Conservation (phyloP, 2,888 invertebrate species). For the Lasioglossum pauxillum region DNA sequence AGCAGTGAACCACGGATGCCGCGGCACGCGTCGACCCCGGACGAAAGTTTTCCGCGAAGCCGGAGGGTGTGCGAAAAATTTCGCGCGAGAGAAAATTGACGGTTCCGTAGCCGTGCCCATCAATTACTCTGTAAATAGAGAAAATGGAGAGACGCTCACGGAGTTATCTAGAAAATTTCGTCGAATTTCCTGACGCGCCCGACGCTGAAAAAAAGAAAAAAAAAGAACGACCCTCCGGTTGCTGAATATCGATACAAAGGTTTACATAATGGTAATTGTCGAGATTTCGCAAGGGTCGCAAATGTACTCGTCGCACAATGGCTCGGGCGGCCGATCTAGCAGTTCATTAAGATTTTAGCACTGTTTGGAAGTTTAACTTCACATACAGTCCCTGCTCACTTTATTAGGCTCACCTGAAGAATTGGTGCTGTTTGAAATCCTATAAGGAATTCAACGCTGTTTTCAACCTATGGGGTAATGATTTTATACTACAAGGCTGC, state of each 20-base stretch:
- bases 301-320: background rate
- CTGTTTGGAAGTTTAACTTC: too few species aligned
- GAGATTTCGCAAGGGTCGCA: background rate
- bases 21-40: slow-evolving; percentile 18
- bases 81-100: background rate
- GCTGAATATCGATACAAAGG: background rate
- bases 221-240: background rate
- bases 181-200: background rate
- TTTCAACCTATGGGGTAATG: too few species aligned
- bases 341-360: too few species aligned
- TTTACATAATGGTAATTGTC: background rate
- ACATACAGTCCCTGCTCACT: too few species aligned
- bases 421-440: too few species aligned
- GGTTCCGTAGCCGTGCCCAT: background rate
- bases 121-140: background rate
- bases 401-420: too few species aligned
- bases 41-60: slow-evolving; percentile 15
- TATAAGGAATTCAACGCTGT: too few species aligned
- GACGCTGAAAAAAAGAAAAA: background rate
- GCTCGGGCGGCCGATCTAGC: too few species aligned
- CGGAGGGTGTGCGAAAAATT: background rate
- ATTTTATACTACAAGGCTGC: too few species aligned
- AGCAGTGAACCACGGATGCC: background rate
- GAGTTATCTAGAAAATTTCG: background rate
- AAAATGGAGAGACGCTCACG: background rate